Evolutionary conservation across 2,113 vertebrate species (phyloP).

Genomic region (Orthonyx spaldingii): DNA sequence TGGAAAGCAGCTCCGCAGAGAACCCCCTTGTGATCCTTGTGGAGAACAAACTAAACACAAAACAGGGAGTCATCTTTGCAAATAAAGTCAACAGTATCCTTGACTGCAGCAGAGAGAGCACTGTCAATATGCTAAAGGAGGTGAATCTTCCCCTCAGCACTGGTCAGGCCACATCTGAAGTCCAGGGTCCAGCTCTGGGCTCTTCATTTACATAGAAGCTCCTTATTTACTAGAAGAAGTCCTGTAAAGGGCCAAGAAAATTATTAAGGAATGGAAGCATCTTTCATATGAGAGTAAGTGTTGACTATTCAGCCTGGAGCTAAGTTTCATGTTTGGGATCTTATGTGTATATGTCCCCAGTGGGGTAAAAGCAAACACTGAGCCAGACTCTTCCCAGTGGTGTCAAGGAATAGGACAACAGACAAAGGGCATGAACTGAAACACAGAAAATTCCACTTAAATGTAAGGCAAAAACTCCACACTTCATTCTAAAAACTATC

Average conservation of each 20-base stretch:
- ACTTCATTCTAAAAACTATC: background rate
- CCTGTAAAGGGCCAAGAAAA: background rate
- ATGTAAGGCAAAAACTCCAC: background rate
- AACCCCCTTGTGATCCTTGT: background rate
- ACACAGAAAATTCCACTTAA: background rate
- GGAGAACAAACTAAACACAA: background rate
- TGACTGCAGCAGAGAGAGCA: background rate
- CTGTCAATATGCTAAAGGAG: background rate
- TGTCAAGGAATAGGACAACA: background rate
- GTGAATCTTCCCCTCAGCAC: background rate
- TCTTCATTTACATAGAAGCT: background rate
- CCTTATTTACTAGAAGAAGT: background rate
- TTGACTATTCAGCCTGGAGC: background rate
- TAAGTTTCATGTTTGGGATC: background rate
- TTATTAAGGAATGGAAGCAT: background rate
- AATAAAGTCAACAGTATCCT: background rate
- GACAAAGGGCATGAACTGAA: background rate
- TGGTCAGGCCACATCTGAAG: background rate
- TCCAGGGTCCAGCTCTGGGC: background rate
- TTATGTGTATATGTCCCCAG: rapidly evolving
- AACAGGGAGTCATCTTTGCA: background rate
- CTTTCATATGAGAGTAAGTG: background rate
- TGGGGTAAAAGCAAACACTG: background rate
- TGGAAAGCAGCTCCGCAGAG: background rate
- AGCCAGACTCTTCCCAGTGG: background rate